Percentiles rank a stretch among this genome's conserved stretches.
These are phyloP conservation scores for Penaeus monodon DNA, from an alignment of 2,888 invertebrate species.

Conservation along the genomic window DNA sequence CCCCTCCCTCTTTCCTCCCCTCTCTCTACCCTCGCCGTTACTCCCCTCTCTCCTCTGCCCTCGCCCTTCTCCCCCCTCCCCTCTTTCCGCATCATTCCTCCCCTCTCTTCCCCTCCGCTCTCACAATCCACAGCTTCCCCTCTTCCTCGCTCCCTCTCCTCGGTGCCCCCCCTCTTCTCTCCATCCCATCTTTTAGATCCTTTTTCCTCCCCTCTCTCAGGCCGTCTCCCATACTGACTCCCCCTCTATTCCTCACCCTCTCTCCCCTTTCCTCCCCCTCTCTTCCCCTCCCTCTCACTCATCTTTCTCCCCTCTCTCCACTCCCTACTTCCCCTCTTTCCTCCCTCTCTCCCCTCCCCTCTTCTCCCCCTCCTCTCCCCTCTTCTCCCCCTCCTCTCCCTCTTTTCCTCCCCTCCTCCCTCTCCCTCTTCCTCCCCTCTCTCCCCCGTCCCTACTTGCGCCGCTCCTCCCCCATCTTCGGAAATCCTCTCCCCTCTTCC, in stretches of 20 bases:
- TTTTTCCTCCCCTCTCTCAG: too few relatives aligned
- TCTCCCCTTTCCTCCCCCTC: not conserved
- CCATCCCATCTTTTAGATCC: too few relatives aligned
- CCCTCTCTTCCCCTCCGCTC: not conserved
- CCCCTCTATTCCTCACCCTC: not conserved
- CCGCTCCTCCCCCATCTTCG: too few relatives aligned
- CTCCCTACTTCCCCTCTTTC: not conserved
- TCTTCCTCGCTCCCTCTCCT: not conserved
- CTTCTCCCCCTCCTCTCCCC: not conserved
- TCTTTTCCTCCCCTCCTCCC: slow-evolving; percentile 12
- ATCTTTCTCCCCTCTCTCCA: too few relatives aligned
- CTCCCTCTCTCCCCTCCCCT: not conserved
- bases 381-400: not conserved
- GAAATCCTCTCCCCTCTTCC: too few relatives aligned
- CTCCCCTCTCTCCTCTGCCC: not conserved
- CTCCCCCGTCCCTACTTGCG: too few relatives aligned
- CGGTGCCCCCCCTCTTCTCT: not conserved
- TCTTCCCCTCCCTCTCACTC: too few relatives aligned
- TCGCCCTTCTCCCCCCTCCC: fast-evolving
- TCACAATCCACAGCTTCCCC: not conserved
- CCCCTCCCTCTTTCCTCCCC: too few relatives aligned
- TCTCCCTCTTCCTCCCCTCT: not conserved
- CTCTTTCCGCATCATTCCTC: too few relatives aligned
- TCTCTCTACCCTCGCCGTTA: too few relatives aligned
- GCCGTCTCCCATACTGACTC: too few relatives aligned